Conservation (phyloP, 1,140 invertebrate species). For the Sesamia nonagrioides region DNA sequence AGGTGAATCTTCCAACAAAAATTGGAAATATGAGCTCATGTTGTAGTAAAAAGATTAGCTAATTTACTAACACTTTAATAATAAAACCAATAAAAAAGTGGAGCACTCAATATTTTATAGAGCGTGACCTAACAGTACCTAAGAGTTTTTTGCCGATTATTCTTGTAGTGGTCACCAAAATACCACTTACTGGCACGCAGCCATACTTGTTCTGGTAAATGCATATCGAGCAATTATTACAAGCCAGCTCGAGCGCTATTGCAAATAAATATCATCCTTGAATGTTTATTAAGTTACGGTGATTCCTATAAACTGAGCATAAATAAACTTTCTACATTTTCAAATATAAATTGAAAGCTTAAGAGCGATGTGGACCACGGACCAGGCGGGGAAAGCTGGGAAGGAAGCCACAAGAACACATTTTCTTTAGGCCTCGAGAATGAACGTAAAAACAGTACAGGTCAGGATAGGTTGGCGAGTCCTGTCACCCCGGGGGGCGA, state of each 20-base stretch:
- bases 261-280: background rate
- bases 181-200: conserved; percentile 42
- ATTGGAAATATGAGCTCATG: no score
- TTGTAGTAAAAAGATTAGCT: background rate
- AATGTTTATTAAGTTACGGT: conserved; percentile 11
- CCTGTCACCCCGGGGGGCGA: conserved; percentile 51
- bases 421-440: conserved; percentile 11
- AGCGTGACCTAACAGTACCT: background rate
- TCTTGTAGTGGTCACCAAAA: conserved; percentile 30
- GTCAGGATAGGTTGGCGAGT: conserved; percentile 64
- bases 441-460: conserved; percentile 61
- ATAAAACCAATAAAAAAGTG: background rate
- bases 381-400: conserved; percentile 34
- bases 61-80: background rate
- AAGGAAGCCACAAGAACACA: conserved; percentile 40
- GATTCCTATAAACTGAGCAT: conserved; percentile 45
- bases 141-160: conserved; percentile 17
- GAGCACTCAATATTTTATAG: conserved; percentile 10
- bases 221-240: conserved; percentile 5
- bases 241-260: background rate
- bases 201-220: conserved; percentile 41
- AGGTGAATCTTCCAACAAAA: no score
- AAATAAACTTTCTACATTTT: conserved; percentile 56
- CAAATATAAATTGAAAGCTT: conserved; percentile 63
- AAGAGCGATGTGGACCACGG: conserved; percentile 49